A percentile compares a stretch with the other conserved stretches of the same genome.
Evolutionary conservation across 2,888 invertebrate species (phyloP).

Genomic region (Drosophila atroscutellata): DNA sequence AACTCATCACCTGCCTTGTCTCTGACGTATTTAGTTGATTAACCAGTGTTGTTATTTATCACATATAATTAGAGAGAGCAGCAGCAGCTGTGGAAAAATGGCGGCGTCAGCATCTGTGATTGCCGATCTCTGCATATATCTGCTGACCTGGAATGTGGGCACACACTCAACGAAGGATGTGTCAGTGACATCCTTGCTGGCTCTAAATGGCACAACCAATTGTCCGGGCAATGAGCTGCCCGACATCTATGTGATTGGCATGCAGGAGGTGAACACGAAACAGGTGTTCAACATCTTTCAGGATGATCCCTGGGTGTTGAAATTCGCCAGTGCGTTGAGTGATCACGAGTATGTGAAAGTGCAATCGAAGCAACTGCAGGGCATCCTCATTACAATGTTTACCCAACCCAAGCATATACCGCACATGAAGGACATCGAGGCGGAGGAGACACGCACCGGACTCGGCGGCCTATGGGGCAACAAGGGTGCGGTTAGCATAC

Average conservation of each 20-base stretch:
- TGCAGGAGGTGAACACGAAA: conserved; percentile 96
- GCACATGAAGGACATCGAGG: conserved; percentile 92
- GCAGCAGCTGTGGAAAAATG: conserved; percentile 48
- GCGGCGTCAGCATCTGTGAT: conserved; percentile 56
- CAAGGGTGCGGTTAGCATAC: conserved; percentile 96
- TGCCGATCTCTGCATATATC: conserved; percentile 87
- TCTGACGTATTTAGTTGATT: conserved; percentile 53
- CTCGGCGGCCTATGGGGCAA: conserved; percentile 93
- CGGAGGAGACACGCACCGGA: conserved; percentile 95
- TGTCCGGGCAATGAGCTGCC: conserved; percentile 88
- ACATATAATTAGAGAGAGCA: conserved; percentile 28
- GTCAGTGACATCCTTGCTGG: conserved; percentile 89
- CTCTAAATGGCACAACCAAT: conserved; percentile 87
- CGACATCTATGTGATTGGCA: conserved; percentile 94
- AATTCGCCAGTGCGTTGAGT: conserved; percentile 88
- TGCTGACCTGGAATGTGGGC: conserved; percentile 96
- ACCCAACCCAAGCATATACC: conserved; percentile 91
- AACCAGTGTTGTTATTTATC: conserved; percentile 49
- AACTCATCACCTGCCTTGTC: conserved; percentile 32
- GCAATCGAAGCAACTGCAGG: conserved; percentile 92
- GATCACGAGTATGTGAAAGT: conserved; percentile 90
- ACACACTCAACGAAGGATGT: conserved; percentile 90
- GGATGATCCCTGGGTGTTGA: conserved; percentile 93
- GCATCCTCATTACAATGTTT: conserved; percentile 92
- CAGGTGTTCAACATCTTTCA: conserved; percentile 92